Conservation (phyloP, 1,140 invertebrate genomes). For the Drosophila jambulina region DNA sequence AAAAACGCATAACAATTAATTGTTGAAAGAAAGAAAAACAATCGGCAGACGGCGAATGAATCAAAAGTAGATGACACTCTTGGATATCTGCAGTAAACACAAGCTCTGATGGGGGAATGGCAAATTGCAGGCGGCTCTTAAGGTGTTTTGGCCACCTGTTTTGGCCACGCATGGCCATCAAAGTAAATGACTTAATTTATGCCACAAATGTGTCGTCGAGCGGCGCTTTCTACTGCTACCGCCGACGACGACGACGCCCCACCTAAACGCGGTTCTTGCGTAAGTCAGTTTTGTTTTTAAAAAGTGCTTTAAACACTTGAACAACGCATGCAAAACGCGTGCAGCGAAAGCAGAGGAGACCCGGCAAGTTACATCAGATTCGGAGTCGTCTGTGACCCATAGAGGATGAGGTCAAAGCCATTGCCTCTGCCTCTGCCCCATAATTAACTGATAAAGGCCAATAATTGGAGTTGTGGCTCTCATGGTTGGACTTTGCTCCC, state of each 20-base stretch:
- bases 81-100: not conserved
- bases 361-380: slow-evolving; percentile 58
- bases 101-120: slow-evolving; percentile 17
- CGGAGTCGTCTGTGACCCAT: slow-evolving; percentile 17
- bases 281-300: slow-evolving; percentile 40
- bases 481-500: slow-evolving; percentile 31
- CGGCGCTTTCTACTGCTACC: slow-evolving; percentile 64
- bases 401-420: slow-evolving; percentile 51
- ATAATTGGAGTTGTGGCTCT: slow-evolving; percentile 46
- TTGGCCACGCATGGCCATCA: slow-evolving; percentile 38
- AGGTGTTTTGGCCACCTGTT: slow-evolving; percentile 12
- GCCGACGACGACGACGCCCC: slow-evolving; percentile 19
- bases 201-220: slow-evolving; percentile 61
- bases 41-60: slow-evolving; percentile 61
- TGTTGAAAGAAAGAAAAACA: slow-evolving; percentile 45
- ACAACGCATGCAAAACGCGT: slow-evolving; percentile 81
- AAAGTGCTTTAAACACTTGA: slow-evolving; percentile 47
- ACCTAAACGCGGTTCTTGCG: slow-evolving; percentile 55
- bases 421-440: slow-evolving; percentile 29
- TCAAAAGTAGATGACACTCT: slow-evolving; percentile 60
- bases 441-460: slow-evolving; percentile 56
- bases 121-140: slow-evolving; percentile 31
- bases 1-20: slow-evolving; percentile 80
- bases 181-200: slow-evolving; percentile 77
- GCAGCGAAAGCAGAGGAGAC: slow-evolving; percentile 36